Evolutionary conservation across 2,888 invertebrate genomes (phyloP).

Genomic region (Coecobrya sp.): DNA sequence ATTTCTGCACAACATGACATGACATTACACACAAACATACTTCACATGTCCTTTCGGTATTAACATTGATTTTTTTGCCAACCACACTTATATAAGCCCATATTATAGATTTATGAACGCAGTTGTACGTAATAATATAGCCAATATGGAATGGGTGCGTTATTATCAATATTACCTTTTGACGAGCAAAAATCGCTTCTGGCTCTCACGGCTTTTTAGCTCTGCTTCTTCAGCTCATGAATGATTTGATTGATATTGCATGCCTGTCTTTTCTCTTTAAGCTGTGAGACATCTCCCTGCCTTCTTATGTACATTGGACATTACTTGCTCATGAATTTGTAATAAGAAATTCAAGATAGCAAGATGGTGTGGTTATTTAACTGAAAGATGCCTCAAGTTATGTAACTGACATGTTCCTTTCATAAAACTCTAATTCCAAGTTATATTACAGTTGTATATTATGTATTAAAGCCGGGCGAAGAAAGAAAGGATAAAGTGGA

Average conservation of each 20-base stretch:
- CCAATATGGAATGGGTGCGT: slow-evolving; percentile 42
- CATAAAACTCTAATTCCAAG: slow-evolving; percentile 66
- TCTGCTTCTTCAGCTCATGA: slow-evolving; percentile 39
- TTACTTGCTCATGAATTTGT: slow-evolving; percentile 51
- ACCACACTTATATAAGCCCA: background rate
- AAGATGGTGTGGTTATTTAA: slow-evolving; percentile 28
- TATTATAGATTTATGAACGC: slow-evolving; percentile 1
- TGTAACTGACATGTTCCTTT: slow-evolving; percentile 79
- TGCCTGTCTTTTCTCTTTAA: slow-evolving; percentile 66
- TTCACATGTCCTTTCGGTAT: slow-evolving; percentile 33
- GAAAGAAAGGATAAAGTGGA: slow-evolving; percentile 50
- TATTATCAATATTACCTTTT: slow-evolving; percentile 50
- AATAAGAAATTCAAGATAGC: slow-evolving; percentile 37
- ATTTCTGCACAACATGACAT: slow-evolving; percentile 58
- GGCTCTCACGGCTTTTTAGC: slow-evolving; percentile 69
- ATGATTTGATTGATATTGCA: slow-evolving; percentile 79
- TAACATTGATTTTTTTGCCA: slow-evolving; percentile 62
- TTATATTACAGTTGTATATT: slow-evolving; percentile 24
- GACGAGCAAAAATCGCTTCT: slow-evolving; percentile 69
- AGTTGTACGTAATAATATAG: background rate
- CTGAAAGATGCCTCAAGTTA: slow-evolving; percentile 65
- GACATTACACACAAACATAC: slow-evolving; percentile 61
- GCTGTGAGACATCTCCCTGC: slow-evolving; percentile 18
- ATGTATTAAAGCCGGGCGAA: too few relatives aligned
- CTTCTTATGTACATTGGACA: slow-evolving; percentile 66